Evolutionary conservation across 2,888 invertebrate genomes (phyloP), one percentile per base, ranked within the genome.

Genomic region (Drosophila kambysellisi): DNA sequence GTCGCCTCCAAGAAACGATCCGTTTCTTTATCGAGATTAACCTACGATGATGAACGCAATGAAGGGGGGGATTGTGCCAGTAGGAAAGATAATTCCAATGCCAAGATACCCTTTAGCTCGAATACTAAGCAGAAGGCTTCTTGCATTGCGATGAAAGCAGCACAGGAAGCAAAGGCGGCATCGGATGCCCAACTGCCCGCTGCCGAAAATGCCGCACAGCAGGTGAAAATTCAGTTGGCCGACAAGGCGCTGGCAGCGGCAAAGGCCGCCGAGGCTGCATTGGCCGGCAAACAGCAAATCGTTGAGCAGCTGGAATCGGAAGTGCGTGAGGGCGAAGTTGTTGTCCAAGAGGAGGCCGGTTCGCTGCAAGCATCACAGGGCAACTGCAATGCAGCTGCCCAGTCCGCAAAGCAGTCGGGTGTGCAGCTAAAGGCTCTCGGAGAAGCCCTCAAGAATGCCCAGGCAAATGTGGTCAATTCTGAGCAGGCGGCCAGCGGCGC

Each of bases 161-260:
- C 96, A 0, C 95, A 95, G 65, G 96, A 96, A 89, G 96, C 96
- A 3, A 91, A 89, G 48, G 96, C 96, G 0, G 96, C 96, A 0
- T 95, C 95, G 54, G 96, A 96, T 90, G 96, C 96, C 0, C 96
- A 96, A 85, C 95, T 96, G 0, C 96, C 96, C 0, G 95, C 96
- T 37, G 96, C 95, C 29, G 96, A 96, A 1, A 96, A 96, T 81
- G 95, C 95, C 86, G 95, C 95, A 0, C 96, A 96, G 15, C 96
- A 96, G 94, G 95, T 95, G 0, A 96, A 96, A 92, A 94, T 95
- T 0, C 96, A 96, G 92, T 90, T 96, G 65, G 96, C 96, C 0
- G 96, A 96, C 75, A 96, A 95, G 85, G 96, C 96, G 0, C 91
- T 95, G 30, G 95, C 95, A 90, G 96, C 96, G 0, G 96, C 96